Evolutionary conservation across 2,888 invertebrate species (phyloP).

Genomic region (Chaetoderma sp.): DNA sequence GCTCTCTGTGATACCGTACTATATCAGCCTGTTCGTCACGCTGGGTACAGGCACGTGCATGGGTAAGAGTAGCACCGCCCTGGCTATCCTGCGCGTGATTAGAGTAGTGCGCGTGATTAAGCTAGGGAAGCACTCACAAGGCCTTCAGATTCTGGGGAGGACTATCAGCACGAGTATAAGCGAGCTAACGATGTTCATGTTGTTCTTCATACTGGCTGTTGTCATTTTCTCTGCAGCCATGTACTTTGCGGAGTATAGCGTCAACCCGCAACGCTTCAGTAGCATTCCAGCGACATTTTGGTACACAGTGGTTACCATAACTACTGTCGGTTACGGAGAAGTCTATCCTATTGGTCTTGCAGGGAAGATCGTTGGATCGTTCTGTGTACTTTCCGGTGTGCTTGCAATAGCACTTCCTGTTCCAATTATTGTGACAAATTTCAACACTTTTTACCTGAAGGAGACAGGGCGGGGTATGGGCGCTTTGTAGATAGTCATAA

Average conservation of each 20-base stretch:
- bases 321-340: constrained; percentile 68
- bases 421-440: constrained; percentile 72
- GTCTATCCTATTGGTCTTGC: constrained; percentile 66
- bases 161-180: constrained; percentile 62
- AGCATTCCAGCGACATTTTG: constrained; percentile 68
- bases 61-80: constrained; percentile 43
- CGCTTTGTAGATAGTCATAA: no score
- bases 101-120: constrained; percentile 65
- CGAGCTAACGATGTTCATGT: constrained; percentile 64
- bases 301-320: constrained; percentile 68
- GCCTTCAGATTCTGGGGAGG: constrained; percentile 63
- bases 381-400: constrained; percentile 71
- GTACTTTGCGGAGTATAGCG: constrained; percentile 63
- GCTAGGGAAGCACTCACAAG: constrained; percentile 65
- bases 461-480: constrained; percentile 51
- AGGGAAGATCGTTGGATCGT: constrained; percentile 69
- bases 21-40: constrained; percentile 55
- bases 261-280: constrained; percentile 49
- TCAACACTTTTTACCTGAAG: constrained; percentile 70
- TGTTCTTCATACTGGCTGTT: constrained; percentile 66
- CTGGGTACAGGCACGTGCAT: constrained; percentile 46
- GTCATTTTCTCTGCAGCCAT: constrained; percentile 65
- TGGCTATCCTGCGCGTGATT: constrained; percentile 59
- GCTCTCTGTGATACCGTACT: constrained; percentile 65
- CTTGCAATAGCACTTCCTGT: constrained; percentile 71